Evolutionary conservation across 2,888 invertebrate species (phyloP), one percentile per base, ranked within the genome.

Genomic region (Macaria liturata): DNA sequence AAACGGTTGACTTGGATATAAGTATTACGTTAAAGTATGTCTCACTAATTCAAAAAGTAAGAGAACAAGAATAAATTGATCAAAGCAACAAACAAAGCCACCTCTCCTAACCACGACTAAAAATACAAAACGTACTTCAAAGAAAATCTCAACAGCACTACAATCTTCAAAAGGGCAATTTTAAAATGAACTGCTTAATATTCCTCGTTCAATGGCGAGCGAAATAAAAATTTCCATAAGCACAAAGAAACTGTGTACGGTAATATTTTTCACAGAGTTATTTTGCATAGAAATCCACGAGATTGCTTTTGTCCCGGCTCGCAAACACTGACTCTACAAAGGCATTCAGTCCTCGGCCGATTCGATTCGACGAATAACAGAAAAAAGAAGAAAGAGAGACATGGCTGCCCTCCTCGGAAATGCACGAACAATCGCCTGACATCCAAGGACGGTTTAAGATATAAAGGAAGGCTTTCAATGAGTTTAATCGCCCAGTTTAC

Each of bases 271-370:
- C 77, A 80, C 74, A 63, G 68, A 81, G 76, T 83, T 60, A 74
- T 80, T 86, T 87, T 84, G 83, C 84, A 85, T 82, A 78, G 80
- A 80, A 86, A 84, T 85, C 78, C 78, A 73, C 68, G 71, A 80
- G 78, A 85, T 84, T 87, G 84, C 81, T 83, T 83, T 86, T 87
- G 84, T 88, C 72, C 79, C 80, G 79, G 75, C 79, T 68, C 78
- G 78, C 82, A 86, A 86, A 87, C 83, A 84, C 82, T 75, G 76
- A 67, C 75, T 76, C 76, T 81, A 84, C 84, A 85, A 83, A 86
- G 78, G 79, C 75, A 74, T 77, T 78, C 70, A 72, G 71, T 71
- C 65, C 49, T 60, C 71, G 69, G 67, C 64, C 67, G 69, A 76
- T 77, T 75, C 72, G 69, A 74, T 75, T 72, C 70, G 69, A 71